Base-by-base conservation (phyloP, 2,888 invertebrate species). In the Abrostola triplasia region DNA sequence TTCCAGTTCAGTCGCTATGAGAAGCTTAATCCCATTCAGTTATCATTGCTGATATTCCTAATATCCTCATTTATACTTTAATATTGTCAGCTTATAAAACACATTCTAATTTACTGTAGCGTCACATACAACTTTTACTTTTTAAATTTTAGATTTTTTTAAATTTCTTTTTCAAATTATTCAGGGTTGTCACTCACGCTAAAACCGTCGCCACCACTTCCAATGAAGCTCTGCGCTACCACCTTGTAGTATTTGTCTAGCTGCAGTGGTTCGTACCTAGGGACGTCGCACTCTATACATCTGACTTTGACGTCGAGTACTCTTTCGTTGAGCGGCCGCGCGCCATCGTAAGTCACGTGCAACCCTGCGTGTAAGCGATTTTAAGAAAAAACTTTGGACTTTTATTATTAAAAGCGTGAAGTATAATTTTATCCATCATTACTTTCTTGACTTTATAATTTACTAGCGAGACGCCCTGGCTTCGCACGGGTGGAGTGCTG, bases 191-290 rank as follows among this genome's bases (percentile, higher is more conserved):
- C 73, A 82, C 96, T 92, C 80, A 95, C 95, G 38, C 81, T 76
- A 82, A 95, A 97, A 37, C 96, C 96, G 85, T 97, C 97, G 7
- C 97, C 97, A 0, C 97, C 97, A 8, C 84, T 86, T 0, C 92
- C 93, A 8, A 97, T 75, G 82, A 96, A 97, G 24, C 92, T 93
- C 9, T 95, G 93, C 0, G 96, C 83, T 0, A 96, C 95, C 0
- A 98, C 84, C 60, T 95, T 95, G 89, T 98, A 98, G 67, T 92
- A 93, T 75, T 95, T 90, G 42, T 95, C 91, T 0, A 88, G 81
- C 11, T 95, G 88, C 37, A 98, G 80, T 0, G 95, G 93, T 61
- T 96, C 95, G 85, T 96, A 97, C 37, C 83, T 83, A 0, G 97
- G 97, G 8, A 96, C 85, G 0, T 92, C 86, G 80, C 97, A 98